Base-by-base conservation (phyloP, 2,888 invertebrate species). In the Abrostola triplasia region DNA sequence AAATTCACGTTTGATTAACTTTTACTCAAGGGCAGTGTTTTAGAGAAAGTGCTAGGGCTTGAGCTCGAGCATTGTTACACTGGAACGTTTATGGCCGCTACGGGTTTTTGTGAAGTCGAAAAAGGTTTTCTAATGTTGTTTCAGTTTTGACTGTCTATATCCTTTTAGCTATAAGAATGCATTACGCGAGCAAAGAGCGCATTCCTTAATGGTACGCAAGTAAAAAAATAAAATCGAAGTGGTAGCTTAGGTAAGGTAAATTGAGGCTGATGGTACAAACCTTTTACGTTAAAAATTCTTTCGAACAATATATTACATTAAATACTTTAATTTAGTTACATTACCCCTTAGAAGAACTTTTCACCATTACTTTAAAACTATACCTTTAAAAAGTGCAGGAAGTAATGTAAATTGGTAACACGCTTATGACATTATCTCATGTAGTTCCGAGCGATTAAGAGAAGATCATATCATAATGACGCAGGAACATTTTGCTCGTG, bases 1-100 rank as follows among this genome's bases (percentile, higher is more conserved):
- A 92, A 93, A 91, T 92, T 92, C 88, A 93, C 92, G 92, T 90
- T 90, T 92, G 91, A 92, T 92, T 92, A 92, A 92, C 91, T 92
- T 91, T 90, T 87, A 86, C 89, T 89, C 82, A 83, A 84, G 84
- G 82, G 79, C 82, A 72, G 80, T 84, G 85, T 83, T 84, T 85
- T 80, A 84, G 80, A 72, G 78, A 84, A 82, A 83, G 83, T 79
- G 83, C 76, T 67, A 62, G 66, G 64, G 67, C 67, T 80, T 56
- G 65, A 70, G 67, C 67, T 80, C 54, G 65, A 70, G 59, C 59
- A 67, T 52, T 67, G 60, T 64, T 67, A 71, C 73, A 67, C 66
- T 73, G 64, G 64, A 65, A 56, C 67, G 59, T 70, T 70, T 69
- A 66, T 64, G 76, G 41, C 24, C 36, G 54, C 53, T 38, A 66